These are phyloP conservation scores for Leuctra nigra DNA, from an alignment of 2,888 invertebrate genomes.

Conservation along the genomic window DNA sequence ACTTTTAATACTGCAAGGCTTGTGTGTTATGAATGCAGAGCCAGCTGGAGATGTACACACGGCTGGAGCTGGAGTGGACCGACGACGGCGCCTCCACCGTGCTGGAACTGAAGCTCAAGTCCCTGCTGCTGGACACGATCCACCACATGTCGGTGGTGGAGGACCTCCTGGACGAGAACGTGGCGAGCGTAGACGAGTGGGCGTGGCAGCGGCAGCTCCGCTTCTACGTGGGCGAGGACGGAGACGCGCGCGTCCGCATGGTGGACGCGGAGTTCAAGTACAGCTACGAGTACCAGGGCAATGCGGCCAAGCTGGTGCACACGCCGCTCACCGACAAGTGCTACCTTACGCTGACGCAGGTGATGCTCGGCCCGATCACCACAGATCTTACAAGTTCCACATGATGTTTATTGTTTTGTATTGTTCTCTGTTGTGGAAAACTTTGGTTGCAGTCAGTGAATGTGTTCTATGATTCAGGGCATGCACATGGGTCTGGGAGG, in stretches of 20 bases:
- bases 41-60: conserved; percentile 46
- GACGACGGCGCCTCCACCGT: conserved; percentile 48
- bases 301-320: conserved; percentile 87
- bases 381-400: no score
- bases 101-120: conserved; percentile 80
- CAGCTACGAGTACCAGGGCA: conserved; percentile 98
- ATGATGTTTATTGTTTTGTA: no score
- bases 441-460: no score
- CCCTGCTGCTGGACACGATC: conserved; percentile 87
- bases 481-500: conserved; percentile 95
- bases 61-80: conserved; percentile 42
- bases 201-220: conserved; percentile 92
- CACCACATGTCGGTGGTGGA: conserved; percentile 82
- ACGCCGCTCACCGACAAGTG: conserved; percentile 96
- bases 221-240: conserved; percentile 57
- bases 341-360: conserved; percentile 92
- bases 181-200: conserved; percentile 71
- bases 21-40: conserved; percentile 39
- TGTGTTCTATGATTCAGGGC: no score
- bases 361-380: conserved; percentile 34
- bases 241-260: conserved; percentile 72
- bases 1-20: no score
- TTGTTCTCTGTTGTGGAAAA: no score
- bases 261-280: conserved; percentile 92
- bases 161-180: conserved; percentile 61